Evolutionary conservation across 2,797 vertebrate species (phyloP).

Genomic region (Taenioides sp.): DNA sequence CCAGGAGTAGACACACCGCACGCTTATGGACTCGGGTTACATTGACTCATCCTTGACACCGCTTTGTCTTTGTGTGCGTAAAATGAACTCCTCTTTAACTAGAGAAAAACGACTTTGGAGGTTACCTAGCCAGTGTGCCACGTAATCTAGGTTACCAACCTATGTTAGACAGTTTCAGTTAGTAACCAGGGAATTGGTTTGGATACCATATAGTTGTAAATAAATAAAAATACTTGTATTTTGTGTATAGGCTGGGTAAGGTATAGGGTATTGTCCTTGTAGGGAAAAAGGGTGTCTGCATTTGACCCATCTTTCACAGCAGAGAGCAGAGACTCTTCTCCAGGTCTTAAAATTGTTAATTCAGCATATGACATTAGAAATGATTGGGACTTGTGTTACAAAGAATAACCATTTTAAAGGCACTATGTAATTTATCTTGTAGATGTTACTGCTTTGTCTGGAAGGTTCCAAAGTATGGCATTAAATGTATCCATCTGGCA

Average conservation of each 20-base stretch:
- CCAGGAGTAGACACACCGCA: neutral
- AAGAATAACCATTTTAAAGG: neutral
- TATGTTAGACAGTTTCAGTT: too few species aligned
- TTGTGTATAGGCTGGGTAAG: too few species aligned
- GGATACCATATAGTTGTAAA: too few species aligned
- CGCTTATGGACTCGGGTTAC: neutral
- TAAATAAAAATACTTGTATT: too few species aligned
- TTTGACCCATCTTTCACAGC: too few species aligned
- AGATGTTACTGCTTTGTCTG: neutral
- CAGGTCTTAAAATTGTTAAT: too few species aligned
- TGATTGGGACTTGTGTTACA: neutral
- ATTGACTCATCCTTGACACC: neutral
- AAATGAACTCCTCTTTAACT: neutral
- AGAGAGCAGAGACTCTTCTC: too few species aligned
- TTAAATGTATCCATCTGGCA: neutral
- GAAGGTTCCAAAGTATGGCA: neutral
- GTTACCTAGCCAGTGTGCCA: neutral
- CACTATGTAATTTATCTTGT: neutral
- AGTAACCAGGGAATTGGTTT: too few species aligned
- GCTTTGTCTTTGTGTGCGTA: neutral
- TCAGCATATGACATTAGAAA: too few species aligned
- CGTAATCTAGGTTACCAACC: too few species aligned
- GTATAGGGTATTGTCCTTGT: too few species aligned
- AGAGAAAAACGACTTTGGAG: neutral
- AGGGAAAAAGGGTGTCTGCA: too few species aligned